A percentile compares a stretch with the other conserved stretches of the same genome.
Evolutionary conservation across 1,140 invertebrate genomes (phyloP).

Genomic region (Papilio aristodemus): DNA sequence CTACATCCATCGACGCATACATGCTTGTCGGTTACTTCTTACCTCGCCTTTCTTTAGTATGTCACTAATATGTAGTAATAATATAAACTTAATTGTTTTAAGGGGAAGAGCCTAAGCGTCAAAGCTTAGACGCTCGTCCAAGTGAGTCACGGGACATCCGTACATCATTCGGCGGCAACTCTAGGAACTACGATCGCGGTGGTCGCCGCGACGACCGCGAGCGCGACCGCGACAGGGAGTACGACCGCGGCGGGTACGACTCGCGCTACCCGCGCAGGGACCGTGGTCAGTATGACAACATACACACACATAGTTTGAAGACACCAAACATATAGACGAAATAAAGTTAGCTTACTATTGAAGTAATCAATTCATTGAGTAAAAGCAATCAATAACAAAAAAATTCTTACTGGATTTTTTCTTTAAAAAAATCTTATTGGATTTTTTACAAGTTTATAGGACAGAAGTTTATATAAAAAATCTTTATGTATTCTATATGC

Average conservation of each 20-base stretch:
- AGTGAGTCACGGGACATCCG: conserved; percentile 76
- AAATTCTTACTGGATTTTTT: background rate
- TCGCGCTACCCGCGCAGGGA: conserved; percentile 74
- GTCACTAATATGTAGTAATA: too few species aligned
- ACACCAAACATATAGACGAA: conserved; percentile 3
- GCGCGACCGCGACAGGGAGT: conserved; percentile 74
- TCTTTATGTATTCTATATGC: too few species aligned
- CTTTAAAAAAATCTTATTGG: too few species aligned
- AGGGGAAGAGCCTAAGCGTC: conserved; percentile 81
- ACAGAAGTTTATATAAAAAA: too few species aligned
- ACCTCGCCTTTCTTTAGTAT: too few species aligned
- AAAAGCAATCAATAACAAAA: background rate
- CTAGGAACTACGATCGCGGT: conserved; percentile 78
- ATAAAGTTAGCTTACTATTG: background rate
- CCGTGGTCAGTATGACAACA: conserved; percentile 59
- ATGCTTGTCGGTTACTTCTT: too few species aligned
- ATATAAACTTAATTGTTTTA: conserved; percentile 37
- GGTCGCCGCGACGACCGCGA: conserved; percentile 82
- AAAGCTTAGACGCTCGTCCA: conserved; percentile 77
- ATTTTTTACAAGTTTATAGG: too few species aligned
- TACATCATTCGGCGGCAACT: conserved; percentile 79
- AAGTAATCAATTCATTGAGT: too few species aligned
- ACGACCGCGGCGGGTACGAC: conserved; percentile 77
- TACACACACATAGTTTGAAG: conserved; percentile 3
- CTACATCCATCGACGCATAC: too few species aligned